These are phyloP conservation scores for Myotis pilosus DNA, from an alignment of 2,797 vertebrate species.

Conservation along the genomic window DNA sequence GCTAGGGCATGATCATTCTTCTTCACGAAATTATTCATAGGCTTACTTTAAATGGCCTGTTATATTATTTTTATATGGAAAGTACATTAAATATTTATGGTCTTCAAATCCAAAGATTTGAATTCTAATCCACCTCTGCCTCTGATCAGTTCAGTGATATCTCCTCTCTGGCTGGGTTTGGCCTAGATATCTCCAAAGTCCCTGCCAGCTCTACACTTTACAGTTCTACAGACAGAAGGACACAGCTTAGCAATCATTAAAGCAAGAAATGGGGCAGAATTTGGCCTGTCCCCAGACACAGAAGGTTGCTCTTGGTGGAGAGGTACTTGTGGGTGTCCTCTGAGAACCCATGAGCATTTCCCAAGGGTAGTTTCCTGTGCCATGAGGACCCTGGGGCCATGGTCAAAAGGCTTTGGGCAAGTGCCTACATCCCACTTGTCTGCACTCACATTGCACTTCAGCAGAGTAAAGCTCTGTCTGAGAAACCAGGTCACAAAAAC, in stretches of 20 bases:
- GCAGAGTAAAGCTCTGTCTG: neutral
- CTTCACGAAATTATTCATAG: neutral
- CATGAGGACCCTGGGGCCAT: neutral
- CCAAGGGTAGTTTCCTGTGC: neutral
- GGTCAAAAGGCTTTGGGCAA: neutral
- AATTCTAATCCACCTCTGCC: slow-evolving; percentile 6
- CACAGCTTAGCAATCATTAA: slow-evolving; percentile 44
- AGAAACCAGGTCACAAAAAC: neutral
- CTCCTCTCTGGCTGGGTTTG: neutral
- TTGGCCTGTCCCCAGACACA: neutral
- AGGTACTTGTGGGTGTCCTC: neutral
- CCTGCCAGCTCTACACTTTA: slow-evolving; percentile 57
- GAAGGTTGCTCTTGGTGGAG: neutral
- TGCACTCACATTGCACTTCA: neutral
- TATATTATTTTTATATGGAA: neutral
- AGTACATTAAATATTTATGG: neutral
- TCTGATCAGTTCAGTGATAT: neutral
- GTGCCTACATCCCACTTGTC: neutral
- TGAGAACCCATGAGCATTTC: neutral
- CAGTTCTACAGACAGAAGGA: slow-evolving; percentile 32
- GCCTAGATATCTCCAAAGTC: slow-evolving; percentile 2
- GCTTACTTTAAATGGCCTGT: neutral
- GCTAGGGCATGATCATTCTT: neutral
- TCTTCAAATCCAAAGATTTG: slow-evolving; percentile 32
- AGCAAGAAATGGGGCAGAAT: slow-evolving; percentile 7